Percentiles rank a stretch among this genome's conserved stretches.
Conservation (phyloP, 2,888 invertebrate species). For the Chouioia cunea region DNA sequence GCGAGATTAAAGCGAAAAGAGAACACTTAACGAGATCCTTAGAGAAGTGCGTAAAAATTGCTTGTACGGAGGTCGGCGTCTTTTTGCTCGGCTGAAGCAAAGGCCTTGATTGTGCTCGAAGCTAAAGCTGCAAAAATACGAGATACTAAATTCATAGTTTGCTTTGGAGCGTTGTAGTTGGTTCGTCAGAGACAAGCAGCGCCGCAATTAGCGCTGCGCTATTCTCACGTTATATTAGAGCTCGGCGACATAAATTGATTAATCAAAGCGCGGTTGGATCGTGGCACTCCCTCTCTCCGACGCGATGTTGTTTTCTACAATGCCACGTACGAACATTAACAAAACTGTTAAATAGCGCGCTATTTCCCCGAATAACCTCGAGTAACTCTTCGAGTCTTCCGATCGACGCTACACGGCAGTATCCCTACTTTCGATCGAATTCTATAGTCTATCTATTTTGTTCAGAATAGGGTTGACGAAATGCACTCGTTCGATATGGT, state of each 20-base stretch:
- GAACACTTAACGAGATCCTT: conserved; percentile 24
- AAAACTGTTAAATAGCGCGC: too few relatives aligned
- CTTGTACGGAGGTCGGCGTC: neutral
- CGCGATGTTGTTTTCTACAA: conserved; percentile 7
- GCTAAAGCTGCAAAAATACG: conserved; percentile 25
- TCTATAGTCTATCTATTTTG: too few relatives aligned
- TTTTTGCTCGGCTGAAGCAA: neutral
- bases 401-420: too few relatives aligned
- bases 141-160: conserved; percentile 18
- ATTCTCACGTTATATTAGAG: conserved; percentile 55
- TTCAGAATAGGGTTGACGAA: too few relatives aligned
- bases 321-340: too few relatives aligned
- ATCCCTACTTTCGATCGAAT: too few relatives aligned
- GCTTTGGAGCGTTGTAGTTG: neutral
- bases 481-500: too few relatives aligned
- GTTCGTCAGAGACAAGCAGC: conserved; percentile 19
- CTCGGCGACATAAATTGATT: conserved; percentile 53
- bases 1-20: neutral
- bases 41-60: conserved; percentile 17
- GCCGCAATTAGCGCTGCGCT: conserved; percentile 45
- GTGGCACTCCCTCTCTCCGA: neutral
- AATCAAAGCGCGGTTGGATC: conserved; percentile 18
- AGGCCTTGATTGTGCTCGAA: conserved; percentile 18
- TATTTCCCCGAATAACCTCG: too few relatives aligned
- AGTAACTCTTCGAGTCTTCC: too few relatives aligned